These are phyloP conservation scores for Nothoprocta pentlandii DNA, from an alignment of 2,113 vertebrate genomes.

Conservation along the genomic window DNA sequence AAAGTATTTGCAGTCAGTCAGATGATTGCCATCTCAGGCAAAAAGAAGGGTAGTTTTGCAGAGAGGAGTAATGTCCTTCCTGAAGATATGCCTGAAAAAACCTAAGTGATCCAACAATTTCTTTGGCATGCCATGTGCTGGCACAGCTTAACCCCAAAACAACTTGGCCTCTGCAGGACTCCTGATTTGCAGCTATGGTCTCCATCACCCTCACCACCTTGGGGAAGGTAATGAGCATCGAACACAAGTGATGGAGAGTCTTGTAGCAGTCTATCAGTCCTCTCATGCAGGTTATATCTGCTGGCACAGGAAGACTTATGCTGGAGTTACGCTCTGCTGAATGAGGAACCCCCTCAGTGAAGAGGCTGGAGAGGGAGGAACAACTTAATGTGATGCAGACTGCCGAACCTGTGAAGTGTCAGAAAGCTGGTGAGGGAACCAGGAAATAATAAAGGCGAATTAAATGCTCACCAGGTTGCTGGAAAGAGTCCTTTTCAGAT, in stretches of 20 bases:
- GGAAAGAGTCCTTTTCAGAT: neutral
- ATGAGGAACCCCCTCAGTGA: neutral
- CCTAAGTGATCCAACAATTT: neutral
- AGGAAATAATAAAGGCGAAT: neutral
- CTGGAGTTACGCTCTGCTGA: neutral
- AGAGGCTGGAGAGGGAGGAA: neutral
- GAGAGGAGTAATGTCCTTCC: neutral
- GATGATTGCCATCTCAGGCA: neutral
- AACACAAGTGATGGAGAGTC: neutral
- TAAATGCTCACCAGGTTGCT: slow-evolving; percentile 20
- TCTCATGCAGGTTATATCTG: neutral
- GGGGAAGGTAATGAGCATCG: neutral
- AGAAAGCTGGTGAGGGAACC: neutral
- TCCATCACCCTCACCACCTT: neutral
- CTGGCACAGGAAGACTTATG: neutral
- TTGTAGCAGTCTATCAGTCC: too few species aligned
- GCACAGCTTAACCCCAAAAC: neutral
- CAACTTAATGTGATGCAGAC: neutral
- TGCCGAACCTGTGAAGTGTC: neutral
- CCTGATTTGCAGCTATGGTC: neutral
- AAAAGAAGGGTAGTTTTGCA: neutral
- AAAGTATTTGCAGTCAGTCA: neutral
- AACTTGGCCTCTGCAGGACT: neutral
- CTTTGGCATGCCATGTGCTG: neutral
- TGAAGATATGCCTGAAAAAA: neutral